Evolutionary conservation across 2,888 invertebrate species (phyloP).

Genomic region (Anaspis maculata): DNA sequence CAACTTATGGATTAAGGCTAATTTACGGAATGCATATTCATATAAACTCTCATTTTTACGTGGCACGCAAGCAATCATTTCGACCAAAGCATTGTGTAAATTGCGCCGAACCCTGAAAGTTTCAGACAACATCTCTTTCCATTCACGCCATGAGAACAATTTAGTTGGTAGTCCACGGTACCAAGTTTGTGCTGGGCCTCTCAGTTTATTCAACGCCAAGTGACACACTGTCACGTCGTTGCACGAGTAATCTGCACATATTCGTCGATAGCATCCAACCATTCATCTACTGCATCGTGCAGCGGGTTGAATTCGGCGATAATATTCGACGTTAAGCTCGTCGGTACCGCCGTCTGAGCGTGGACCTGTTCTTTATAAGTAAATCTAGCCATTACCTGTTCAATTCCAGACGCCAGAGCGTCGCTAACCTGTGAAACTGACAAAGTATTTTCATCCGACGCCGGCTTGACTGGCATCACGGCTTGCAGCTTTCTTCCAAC

Average conservation of each 20-base stretch:
- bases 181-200: background rate
- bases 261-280: background rate
- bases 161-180: background rate
- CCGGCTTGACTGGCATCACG: no score
- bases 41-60: background rate
- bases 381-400: no score
- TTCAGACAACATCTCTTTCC: background rate
- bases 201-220: background rate
- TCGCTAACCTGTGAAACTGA: no score
- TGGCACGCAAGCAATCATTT: background rate
- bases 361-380: no score
- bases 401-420: no score
- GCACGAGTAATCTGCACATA: background rate
- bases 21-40: background rate
- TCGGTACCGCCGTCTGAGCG: no score
- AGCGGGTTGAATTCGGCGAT: background rate
- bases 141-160: background rate
- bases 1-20: background rate
- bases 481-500: no score
- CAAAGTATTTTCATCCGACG: no score
- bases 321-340: no score
- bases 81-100: background rate
- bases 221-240: background rate
- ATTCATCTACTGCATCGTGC: background rate
- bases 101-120: background rate